Percentiles rank a stretch among this genome's conserved stretches.
These are phyloP conservation scores for Eupelmus urozonus DNA, from an alignment of 2,888 invertebrate genomes.

Conservation along the genomic window DNA sequence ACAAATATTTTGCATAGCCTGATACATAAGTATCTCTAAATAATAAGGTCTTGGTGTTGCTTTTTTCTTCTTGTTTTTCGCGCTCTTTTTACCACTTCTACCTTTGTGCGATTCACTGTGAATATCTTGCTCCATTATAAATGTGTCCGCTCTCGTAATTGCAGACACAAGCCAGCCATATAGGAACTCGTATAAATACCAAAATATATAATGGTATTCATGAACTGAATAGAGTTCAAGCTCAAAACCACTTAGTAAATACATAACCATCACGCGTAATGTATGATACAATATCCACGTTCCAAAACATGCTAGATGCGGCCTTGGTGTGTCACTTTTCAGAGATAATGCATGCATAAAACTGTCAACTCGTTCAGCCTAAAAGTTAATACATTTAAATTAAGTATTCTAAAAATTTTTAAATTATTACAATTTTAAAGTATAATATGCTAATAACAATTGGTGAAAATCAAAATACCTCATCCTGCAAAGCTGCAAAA, in stretches of 20 bases:
- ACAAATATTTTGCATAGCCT: constrained; percentile 95
- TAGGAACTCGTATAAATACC: constrained; percentile 96
- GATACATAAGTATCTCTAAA: constrained; percentile 91
- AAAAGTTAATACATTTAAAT: constrained; percentile 59
- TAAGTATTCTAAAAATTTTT: neutral
- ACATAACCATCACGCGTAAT: constrained; percentile 94
- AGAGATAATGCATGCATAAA: constrained; percentile 85
- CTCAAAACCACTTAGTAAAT: constrained; percentile 95
- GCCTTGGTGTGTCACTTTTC: constrained; percentile 84
- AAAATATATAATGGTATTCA: constrained; percentile 97
- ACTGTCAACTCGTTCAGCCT: constrained; percentile 95
- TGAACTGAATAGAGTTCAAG: constrained; percentile 96
- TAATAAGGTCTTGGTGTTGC: constrained; percentile 85
- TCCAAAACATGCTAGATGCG: constrained; percentile 91
- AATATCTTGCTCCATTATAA: constrained; percentile 87
- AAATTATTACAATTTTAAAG: neutral
- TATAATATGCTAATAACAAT: neutral
- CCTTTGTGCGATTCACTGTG: constrained; percentile 77
- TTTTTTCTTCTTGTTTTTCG: constrained; percentile 85
- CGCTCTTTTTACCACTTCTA: constrained; percentile 77
- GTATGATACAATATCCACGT: constrained; percentile 98
- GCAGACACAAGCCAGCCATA: constrained; percentile 96
- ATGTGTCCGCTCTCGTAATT: constrained; percentile 91
- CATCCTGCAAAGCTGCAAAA: constrained; percentile 93
- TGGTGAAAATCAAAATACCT: constrained; percentile 81